Conservation (phyloP, 35 echinoderm and acorn worm genomes). For the Apostichopus parvimensis region DNA sequence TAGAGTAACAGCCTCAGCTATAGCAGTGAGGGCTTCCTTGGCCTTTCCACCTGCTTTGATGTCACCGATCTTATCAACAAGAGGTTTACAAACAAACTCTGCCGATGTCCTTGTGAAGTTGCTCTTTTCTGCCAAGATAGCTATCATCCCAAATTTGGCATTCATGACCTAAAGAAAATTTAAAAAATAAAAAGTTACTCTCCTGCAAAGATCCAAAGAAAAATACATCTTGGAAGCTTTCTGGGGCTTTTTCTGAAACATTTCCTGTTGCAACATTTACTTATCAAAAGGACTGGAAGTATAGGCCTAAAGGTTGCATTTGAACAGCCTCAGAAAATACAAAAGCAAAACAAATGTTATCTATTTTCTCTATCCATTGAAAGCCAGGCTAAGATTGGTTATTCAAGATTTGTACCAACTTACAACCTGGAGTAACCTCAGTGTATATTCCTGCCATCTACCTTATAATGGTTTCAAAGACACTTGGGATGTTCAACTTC, state of each 20-base stretch:
- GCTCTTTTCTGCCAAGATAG: constrained; percentile 87
- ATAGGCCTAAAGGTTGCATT: no score
- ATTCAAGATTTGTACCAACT: no score
- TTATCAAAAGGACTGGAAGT: no score
- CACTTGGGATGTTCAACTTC: no score
- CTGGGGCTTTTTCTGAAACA: background rate
- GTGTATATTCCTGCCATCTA: no score
- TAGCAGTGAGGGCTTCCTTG: constrained; percentile 75
- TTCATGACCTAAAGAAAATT: constrained; percentile 76
- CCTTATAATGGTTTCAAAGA: no score
- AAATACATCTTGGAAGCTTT: background rate
- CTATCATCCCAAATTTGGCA: constrained; percentile 77
- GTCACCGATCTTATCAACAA: constrained; percentile 98
- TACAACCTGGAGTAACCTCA: no score
- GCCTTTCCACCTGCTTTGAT: constrained; percentile 83
- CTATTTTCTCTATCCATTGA: no score
- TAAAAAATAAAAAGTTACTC: background rate
- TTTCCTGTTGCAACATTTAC: background rate
- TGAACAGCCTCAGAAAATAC: no score
- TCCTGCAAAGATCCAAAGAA: background rate
- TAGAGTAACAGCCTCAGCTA: constrained; percentile 77
- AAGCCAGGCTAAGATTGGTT: no score
- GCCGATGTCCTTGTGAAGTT: constrained; percentile 71
- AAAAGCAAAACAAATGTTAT: no score
- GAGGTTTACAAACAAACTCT: constrained; percentile 48